phyloP scores from a whole-genome alignment of 2,888 invertebrate species.

The Metacarcinus magister region DNA sequence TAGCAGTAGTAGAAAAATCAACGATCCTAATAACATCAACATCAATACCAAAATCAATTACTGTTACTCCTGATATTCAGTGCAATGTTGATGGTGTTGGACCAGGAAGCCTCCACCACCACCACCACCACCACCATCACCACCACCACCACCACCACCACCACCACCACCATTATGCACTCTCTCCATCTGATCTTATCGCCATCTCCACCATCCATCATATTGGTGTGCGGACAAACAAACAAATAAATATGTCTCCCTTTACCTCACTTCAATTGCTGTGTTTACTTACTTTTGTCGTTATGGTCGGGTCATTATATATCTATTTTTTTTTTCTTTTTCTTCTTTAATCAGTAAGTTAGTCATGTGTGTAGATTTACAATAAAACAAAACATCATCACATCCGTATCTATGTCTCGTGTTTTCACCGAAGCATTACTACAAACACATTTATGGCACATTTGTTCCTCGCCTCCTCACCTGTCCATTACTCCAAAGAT shows the following conservation, averaged over 20 bases:
- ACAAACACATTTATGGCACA: background rate
- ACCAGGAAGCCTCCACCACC: too few species aligned
- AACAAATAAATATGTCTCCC: constrained; percentile 4
- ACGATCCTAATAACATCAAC: background rate
- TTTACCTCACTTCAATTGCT: too few species aligned
- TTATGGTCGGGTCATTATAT: too few species aligned
- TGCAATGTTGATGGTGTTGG: too few species aligned
- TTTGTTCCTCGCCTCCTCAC: background rate
- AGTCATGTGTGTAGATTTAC: background rate
- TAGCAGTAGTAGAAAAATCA: too few species aligned
- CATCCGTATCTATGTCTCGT: background rate
- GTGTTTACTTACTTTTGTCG: too few species aligned
- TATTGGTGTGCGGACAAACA: background rate
- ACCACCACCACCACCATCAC: too few species aligned
- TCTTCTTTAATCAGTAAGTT: background rate
- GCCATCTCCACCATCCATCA: background rate
- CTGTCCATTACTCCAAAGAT: background rate
- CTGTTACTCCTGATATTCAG: too few species aligned
- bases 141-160: too few species aligned
- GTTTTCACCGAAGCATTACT: background rate
- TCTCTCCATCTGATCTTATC: too few species aligned
- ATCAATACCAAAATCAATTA: too few species aligned
- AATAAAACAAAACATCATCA: background rate
- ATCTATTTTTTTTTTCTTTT: background rate
- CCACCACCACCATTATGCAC: too few species aligned